Conservation (phyloP, 2,888 invertebrate species). For the Drosophila algonquin region DNA sequence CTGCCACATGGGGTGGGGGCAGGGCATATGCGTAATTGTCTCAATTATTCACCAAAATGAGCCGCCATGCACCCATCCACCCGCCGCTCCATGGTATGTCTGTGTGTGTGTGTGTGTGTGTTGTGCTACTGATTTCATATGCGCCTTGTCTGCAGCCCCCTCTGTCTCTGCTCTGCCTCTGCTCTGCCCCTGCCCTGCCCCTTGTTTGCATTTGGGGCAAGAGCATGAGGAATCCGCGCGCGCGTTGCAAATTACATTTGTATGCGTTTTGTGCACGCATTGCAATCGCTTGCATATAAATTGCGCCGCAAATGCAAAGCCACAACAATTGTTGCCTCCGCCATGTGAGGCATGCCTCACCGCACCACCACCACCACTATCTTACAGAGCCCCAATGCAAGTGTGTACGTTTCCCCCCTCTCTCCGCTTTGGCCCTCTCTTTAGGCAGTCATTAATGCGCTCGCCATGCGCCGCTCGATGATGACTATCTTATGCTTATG, state of each 20-base stretch:
- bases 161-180: neutral
- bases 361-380: neutral
- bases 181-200: neutral
- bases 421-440: slow-evolving; percentile 12
- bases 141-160: slow-evolving; percentile 54
- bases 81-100: slow-evolving; percentile 3
- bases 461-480: slow-evolving; percentile 56
- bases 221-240: slow-evolving; percentile 37
- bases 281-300: slow-evolving; percentile 77
- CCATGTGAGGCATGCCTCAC: neutral
- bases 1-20: neutral
- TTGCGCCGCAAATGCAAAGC: slow-evolving; percentile 74
- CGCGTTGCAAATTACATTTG: slow-evolving; percentile 73
- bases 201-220: slow-evolving; percentile 62
- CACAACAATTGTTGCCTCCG: slow-evolving; percentile 66
- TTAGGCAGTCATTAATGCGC: slow-evolving; percentile 72
- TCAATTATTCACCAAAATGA: slow-evolving; percentile 79
- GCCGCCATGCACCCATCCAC: slow-evolving; percentile 53
- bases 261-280: slow-evolving; percentile 77
- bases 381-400: neutral
- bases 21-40: slow-evolving; percentile 73
- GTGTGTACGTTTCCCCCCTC: no score
- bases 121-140: slow-evolving; percentile 66
- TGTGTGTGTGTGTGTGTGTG: slow-evolving; percentile 36
- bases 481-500: slow-evolving; percentile 76